Percentiles rank a stretch among this genome's conserved stretches.
phyloP scores from a whole-genome alignment of 37 sponge, comb jelly and placozoan genomes.

The Hexactinellida sp. region DNA sequence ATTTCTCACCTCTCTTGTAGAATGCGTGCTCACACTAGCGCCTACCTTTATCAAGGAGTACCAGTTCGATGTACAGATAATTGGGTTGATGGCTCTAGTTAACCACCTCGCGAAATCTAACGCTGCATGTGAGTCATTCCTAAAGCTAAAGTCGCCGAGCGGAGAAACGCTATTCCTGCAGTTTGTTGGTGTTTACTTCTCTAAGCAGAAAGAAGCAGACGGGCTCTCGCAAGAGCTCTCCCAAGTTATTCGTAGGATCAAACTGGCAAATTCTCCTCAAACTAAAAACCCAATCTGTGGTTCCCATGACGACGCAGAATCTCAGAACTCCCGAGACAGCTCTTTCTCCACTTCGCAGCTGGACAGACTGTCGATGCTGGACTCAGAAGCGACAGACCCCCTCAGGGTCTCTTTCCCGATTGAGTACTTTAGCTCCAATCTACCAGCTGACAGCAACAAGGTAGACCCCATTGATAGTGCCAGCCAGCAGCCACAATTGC shows the following conservation, averaged over 20 bases:
- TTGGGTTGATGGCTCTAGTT: not conserved
- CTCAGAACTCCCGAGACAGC: not conserved
- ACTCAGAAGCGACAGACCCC: not conserved
- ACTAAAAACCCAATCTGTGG: not conserved
- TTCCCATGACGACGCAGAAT: not conserved
- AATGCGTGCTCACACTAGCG: not conserved
- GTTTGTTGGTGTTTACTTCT: not conserved
- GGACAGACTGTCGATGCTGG: not conserved
- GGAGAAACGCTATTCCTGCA: not conserved
- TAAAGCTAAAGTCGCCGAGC: not conserved
- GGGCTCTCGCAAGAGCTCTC: not conserved
- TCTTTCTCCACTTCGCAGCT: not conserved
- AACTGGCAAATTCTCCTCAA: not conserved
- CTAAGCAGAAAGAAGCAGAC: not conserved
- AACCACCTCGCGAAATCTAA: slow-evolving; percentile 16
- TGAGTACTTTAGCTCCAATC: not conserved
- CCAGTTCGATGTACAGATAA: not conserved
- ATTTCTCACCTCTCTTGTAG: slow-evolving; percentile 4
- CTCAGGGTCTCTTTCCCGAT: not conserved
- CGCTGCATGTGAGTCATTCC: not conserved
- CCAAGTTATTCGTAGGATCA: not conserved
- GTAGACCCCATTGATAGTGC: not conserved
- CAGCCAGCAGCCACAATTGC: not conserved
- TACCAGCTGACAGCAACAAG: not conserved
- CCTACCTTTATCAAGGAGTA: not conserved